Evolutionary conservation across 2,888 invertebrate genomes (phyloP), one percentile per base, ranked within the genome.

Genomic region (Sphaerophoria rueppellii): DNA sequence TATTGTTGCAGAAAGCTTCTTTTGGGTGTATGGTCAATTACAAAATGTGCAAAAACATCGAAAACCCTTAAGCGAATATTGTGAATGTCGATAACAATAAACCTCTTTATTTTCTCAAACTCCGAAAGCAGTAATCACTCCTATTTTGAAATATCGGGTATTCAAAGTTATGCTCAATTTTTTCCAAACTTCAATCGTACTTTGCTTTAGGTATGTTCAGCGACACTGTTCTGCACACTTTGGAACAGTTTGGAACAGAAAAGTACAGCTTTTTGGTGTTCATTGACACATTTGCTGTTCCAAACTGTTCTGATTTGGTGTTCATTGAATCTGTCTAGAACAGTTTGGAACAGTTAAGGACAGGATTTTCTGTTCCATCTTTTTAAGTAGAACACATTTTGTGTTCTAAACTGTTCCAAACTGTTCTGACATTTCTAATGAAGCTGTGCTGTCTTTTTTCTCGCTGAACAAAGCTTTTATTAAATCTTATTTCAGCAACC

Each of bases 1-100:
- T 80, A 46, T 57, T 72, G 55, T 46, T 34, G 80, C 83, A 61
- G 72, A 55, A 72, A 72, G 61, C 72, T 61, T 63, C 40, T 55
- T 12, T 11, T 34, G 43, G 6, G 9, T 11, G 6, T 4, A 7
- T 40, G 9, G 4, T 40, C 0, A 40, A 43, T 43, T 43, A 9
- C 5, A 7, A 40, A 40, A 40, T 7, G 40, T 6, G 9, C 7
- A 40, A 43, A 40, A 58, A 60, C 48, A 40, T 34, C 12, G 7
- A 71, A 52, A 83, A 40, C 75, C 65, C 7, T 60, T 74, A 70
- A 71, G 65, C 46, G 60, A 52, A 61, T 7, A 61, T 6, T 4
- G 4, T 0, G 9, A 4, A 52, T 43, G 43, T 12, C 11, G 0
- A 43, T 43, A 16, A n/a, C 52, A 14, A 12, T 16, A 34, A 5